Percentiles rank a stretch among this genome's conserved stretches.
Conservation (phyloP, 2,797 vertebrate genomes). For the Anolis apletophallus region DNA sequence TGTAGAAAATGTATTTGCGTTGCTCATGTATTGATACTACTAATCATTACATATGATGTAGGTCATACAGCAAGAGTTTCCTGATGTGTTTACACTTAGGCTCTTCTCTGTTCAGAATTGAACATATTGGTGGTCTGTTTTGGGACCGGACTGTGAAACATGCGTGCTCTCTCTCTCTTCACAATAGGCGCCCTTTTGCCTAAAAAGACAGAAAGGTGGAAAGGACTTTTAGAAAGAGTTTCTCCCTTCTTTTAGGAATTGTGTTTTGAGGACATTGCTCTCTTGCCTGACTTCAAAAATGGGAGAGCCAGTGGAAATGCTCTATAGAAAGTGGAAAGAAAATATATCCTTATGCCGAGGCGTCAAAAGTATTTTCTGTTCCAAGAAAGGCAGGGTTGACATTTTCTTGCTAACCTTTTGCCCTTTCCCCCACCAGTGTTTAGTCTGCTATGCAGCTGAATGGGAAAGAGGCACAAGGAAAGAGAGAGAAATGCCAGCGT, state of each 20-base stretch:
- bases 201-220: background rate
- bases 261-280: background rate
- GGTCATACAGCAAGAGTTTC: background rate
- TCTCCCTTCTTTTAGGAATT: background rate
- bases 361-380: background rate
- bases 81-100: background rate
- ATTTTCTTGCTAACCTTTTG: background rate
- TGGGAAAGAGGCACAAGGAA: background rate
- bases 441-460: background rate
- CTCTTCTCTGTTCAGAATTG: background rate
- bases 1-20: background rate
- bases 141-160: background rate
- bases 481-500: background rate
- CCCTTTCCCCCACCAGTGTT: background rate
- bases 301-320: background rate
- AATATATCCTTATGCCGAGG: background rate
- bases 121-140: background rate
- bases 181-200: background rate
- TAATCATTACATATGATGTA: background rate
- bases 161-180: too few species aligned
- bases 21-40: background rate
- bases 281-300: background rate
- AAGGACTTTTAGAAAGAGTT: background rate
- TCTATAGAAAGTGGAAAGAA: background rate
- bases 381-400: background rate